Base-by-base conservation (phyloP, 2,113 vertebrate species). In the Lathamus discolor region DNA sequence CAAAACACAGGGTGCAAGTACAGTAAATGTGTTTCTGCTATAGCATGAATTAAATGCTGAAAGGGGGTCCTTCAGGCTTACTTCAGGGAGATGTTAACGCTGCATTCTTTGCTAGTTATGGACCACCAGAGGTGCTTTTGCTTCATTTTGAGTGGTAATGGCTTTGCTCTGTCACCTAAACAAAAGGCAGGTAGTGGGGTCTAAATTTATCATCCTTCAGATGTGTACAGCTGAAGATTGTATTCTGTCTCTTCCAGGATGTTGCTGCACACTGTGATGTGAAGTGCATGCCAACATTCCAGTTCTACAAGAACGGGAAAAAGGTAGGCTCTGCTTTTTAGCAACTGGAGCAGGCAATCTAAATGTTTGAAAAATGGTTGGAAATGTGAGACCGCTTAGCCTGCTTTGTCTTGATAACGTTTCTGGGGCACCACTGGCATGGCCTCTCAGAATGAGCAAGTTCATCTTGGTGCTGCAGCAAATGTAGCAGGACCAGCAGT, bases 261-360 rank as follows among this genome's bases (percentile, higher is more conserved):
- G 96, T 99, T 35, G 97, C 98, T 79, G 0, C 66, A 10, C 14
- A 72, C 1, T 99, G 98, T 17, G 85, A 92, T 2, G 98, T 99
- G 70, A 98, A 61, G 8, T 98, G 98, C 95, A 99, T 99, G 99
- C 99, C 99, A 51, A 99, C 99, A 5, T 99, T 99, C 97, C 98
- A 98, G 2, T 99, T 99, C 97, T 99, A 98, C 97, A 99, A 98
- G 96, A 97, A 97, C 0, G 98, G 97, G 46, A 1, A 94, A 18
- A 98, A 97, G 98, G 99, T 99, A 97, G 63, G 97, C 77, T 61
- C 20, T 84, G 20, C 35, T 75, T 37, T 73, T 24, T 33, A 25
- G 11, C 20, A 88, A 28, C 13, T 81, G 66, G 10, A 69, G 35
- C 11, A 31, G 20, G 22, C 20, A 33, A 70, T 46, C 61, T 69